These are phyloP conservation scores for Saccopteryx bilineata DNA, from an alignment of 2,113 vertebrate species.

Conservation along the genomic window DNA sequence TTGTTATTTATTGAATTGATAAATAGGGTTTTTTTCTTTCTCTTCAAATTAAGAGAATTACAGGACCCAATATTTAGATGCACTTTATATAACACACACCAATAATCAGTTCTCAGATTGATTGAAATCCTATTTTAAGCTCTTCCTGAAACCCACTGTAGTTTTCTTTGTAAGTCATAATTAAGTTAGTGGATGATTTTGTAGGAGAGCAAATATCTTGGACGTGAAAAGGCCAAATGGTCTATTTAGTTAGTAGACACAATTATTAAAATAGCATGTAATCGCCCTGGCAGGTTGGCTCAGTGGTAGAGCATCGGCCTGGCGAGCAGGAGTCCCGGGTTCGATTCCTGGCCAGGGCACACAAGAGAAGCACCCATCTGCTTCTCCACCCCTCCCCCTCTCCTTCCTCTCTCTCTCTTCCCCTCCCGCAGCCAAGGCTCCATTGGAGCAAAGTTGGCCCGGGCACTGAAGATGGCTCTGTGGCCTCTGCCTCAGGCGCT, in stretches of 20 bases:
- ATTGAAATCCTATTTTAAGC: slow-evolving; percentile 60
- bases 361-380: no score
- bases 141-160: slow-evolving; percentile 8
- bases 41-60: slow-evolving; percentile 41
- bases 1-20: background rate
- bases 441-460: no score
- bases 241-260: background rate
- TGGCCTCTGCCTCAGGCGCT: no score
- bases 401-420: no score
- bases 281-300: background rate
- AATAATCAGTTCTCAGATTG: slow-evolving; percentile 30
- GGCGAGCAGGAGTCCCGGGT: no score
- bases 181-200: slow-evolving; percentile 60
- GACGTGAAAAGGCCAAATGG: background rate
- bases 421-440: no score
- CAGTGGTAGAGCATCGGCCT: no score
- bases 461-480: no score
- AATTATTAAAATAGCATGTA: background rate
- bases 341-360: no score
- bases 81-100: background rate
- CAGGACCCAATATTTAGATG: slow-evolving; percentile 14
- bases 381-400: no score
- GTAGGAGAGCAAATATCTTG: slow-evolving; percentile 52
- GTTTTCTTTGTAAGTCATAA: slow-evolving; percentile 8
- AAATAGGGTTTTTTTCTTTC: background rate